These are phyloP conservation scores for Molossus molossus DNA, from an alignment of 2,797 vertebrate genomes.

Conservation along the genomic window DNA sequence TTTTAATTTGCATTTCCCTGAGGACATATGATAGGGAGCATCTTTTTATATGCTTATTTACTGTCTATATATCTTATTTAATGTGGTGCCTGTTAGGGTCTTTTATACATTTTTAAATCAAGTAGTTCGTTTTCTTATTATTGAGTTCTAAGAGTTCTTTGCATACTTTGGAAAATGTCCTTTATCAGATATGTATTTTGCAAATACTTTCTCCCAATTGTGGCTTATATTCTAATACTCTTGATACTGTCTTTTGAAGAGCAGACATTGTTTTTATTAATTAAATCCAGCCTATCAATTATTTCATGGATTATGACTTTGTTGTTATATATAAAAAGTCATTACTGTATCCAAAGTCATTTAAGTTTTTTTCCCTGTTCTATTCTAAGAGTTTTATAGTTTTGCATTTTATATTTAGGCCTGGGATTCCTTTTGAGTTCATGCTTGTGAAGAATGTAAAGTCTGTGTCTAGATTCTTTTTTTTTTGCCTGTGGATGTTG, in stretches of 20 bases:
- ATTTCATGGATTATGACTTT: not conserved
- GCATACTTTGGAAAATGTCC: not conserved
- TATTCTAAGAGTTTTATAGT: not conserved
- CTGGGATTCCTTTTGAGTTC: conserved; percentile 17
- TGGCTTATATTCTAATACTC: not conserved
- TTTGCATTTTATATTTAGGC: not conserved
- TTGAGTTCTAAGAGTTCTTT: not conserved
- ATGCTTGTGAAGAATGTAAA: not conserved
- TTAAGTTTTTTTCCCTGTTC: not conserved
- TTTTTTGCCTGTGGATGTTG: not conserved
- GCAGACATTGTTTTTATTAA: not conserved
- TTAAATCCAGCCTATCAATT: not conserved
- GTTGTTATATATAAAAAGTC: not conserved
- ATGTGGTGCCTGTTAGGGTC: not conserved
- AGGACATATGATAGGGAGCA: not conserved
- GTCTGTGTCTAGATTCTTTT: not conserved
- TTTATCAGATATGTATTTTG: not conserved
- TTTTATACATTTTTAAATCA: not conserved
- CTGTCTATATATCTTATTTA: not conserved
- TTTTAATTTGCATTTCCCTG: not conserved
- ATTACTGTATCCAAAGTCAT: not conserved
- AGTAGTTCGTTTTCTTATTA: not conserved
- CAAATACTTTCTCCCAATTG: not conserved
- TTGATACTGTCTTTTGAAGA: not conserved
- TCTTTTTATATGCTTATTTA: not conserved